Conservation (phyloP, 1,140 invertebrate genomes). For the Temnothorax nylanderi region DNA sequence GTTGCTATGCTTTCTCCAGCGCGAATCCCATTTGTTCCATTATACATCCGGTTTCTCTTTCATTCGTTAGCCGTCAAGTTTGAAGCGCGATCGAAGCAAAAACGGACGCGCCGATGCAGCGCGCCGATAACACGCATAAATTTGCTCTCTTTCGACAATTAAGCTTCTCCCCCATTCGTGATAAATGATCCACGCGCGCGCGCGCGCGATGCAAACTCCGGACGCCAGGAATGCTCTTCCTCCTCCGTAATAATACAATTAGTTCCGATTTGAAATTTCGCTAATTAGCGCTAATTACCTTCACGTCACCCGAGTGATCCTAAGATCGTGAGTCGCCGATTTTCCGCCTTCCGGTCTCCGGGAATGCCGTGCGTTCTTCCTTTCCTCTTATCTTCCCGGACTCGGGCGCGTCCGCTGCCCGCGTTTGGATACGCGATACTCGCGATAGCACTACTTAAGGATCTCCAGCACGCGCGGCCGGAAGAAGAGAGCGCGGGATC, state of each 20-base stretch:
- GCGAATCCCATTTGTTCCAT: slow-evolving; percentile 1
- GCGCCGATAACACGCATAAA: background rate
- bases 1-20: slow-evolving; percentile 8
- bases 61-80: background rate
- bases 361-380: background rate
- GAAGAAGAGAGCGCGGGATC: slow-evolving; percentile 6
- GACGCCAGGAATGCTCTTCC: background rate
- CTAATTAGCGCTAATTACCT: slow-evolving; percentile 46
- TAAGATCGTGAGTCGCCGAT: background rate
- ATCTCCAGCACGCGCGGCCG: background rate
- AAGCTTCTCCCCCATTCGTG: background rate
- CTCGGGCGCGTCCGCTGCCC: background rate
- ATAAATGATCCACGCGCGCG: background rate
- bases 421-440: background rate
- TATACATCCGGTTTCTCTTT: background rate
- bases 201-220: background rate
- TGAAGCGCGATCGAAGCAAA: background rate
- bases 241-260: background rate
- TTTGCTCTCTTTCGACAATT: slow-evolving; percentile 11
- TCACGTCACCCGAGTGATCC: background rate
- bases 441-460: slow-evolving; percentile 5
- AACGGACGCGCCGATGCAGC: background rate
- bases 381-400: background rate
- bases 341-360: background rate
- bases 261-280: background rate